Evolutionary conservation across 2,113 vertebrate species (phyloP), one percentile per base, ranked within the genome.

Genomic region (Monarcha castaneiventris): DNA sequence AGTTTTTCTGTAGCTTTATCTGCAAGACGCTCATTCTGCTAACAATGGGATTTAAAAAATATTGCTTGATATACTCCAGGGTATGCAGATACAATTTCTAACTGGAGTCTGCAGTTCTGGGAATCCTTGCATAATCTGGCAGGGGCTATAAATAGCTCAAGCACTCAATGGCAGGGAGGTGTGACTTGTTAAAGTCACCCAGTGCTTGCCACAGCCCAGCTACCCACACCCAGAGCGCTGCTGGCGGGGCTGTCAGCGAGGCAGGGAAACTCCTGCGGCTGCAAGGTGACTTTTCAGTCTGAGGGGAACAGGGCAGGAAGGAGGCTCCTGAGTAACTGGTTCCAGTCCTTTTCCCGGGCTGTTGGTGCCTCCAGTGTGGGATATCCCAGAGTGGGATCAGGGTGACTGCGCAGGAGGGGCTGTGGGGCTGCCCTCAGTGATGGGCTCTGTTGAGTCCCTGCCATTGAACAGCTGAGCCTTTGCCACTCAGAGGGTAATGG

Each of bases 111-210:
- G 93, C 93, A 94, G 96, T 96, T 97, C 96, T 95, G 96, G 96
- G 96, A 97, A 97, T 92, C 94, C 94, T 97, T 92, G 96, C 92
- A 92, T 81, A 94, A 96, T 95, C 79, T 93, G 73, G 46, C 62
- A 61, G 66, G 69, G 46, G 49, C 92, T 75, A 66, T 93, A 79
- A 95, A 93, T 63, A 92, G 88, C 84, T 19, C 15, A 3, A 17
- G 88, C 81, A 12, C 81, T 62, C 46, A 7, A 5, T 37, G 79
- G 77, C 63, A 77, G 85, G 85, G 58, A 78, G 88, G 88, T 4
- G 11, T 72, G 96, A 51, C 76, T 90, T 17, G 16, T 7, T 81
- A 3, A 14, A 82, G 76, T 30, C 79, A 16, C 76, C 21, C 6
- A 68, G 67, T 0, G 79, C 85, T 90, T 17, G 52, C 95, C 92